Evolutionary conservation across 1,140 invertebrate species (phyloP), one percentile per base, ranked within the genome.

Genomic region (Prorops nasuta): DNA sequence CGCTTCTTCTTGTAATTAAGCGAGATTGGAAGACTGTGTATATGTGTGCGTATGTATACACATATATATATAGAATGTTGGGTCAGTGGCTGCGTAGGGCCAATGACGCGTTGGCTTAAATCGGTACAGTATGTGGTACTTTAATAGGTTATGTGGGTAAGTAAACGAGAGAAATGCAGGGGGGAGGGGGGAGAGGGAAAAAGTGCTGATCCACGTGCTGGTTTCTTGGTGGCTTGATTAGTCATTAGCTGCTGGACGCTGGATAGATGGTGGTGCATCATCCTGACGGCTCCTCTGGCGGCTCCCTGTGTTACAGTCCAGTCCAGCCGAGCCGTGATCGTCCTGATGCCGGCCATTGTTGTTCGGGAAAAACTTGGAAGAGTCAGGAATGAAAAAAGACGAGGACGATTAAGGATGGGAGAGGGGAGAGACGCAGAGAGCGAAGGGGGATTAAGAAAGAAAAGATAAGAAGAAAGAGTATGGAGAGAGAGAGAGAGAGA

Each of bases 201-300:
- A 63, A 56, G 52, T 39, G 34, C 43, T 15, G 14, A 50, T 58
- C 52, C 58, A 63, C 58, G 61, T 62, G 58, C 58, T 66, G n/a
- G n/a, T n/a, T n/a, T n/a, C n/a, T n/a, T n/a, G n/a, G n/a, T n/a
- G n/a, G 53, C 48, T 64, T 66, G 66, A 69, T 69, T 67, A 64
- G 67, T 64, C 57, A 69, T 69, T 66, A 69, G 57, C 55, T 56
- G n/a, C n/a, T n/a, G n/a, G n/a, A n/a, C n/a, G n/a, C 24, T 28
- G 55, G 59, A 66, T 58, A 58, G 61, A 57, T 28, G n/a, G n/a
- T 58, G 64, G 67, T 62, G 54, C 64, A 66, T 65, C 60, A 65
- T 63, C 54, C 50, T 24, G 51, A 58, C 59, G 24, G 10, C 58
- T 49, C 42, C 49, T 49, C 36, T 38, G 36, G 56, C 58, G 54